Evolutionary conservation across 37 sponge, comb jelly and placozoan genomes (phyloP), one percentile per base, ranked within the genome.

Genomic region (Haliclona indistincta): DNA sequence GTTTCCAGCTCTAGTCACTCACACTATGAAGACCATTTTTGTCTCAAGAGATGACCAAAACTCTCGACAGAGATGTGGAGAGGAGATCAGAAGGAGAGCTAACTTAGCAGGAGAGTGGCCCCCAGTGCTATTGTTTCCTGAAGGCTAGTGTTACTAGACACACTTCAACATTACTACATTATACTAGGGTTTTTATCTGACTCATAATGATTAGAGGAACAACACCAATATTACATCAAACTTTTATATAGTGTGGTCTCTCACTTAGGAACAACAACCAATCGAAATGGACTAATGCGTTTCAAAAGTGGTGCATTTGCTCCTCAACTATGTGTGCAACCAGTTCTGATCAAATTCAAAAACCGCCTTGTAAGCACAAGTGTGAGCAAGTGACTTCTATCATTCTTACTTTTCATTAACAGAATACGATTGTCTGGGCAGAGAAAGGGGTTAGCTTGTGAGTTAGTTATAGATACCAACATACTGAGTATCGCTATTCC

Each of bases 251-350:
- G 7, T 67, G 38, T 76, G 43, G 37, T 67, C 30, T 60, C 60
- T 26, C 32, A 60, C 3, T 22, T 56, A 78, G 85, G 78, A 7
- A 81, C 89, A 38, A 82, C 89, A 15, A 77, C 83, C 1, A 82
- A 88, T 42, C 60, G 64, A 11, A 66, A 82, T 26, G 67, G 65
- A 0, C 3, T 88, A 13, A 58, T 88, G 15, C 32, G 60, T 13
- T 88, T 79, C 75, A 88, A 83, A 68, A 43, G 54, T 45, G 77
- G 77, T 49, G 84, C 89, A 11, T 88, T 88, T 63, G 61, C 25
- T 0, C 89, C 89, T 1, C 28, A 43, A 22, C 60, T 88, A 6
- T 79, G 84, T 29, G 70, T 88, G 26, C 84, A 88, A 56, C 73
- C 74, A 20, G 47, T 78, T 1, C 52, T 83, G 4, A 60, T 88